A percentile compares a stretch with the other conserved stretches of the same genome.
Evolutionary conservation across 2,113 vertebrate species (phyloP).

Genomic region (Stercorarius parasiticus): DNA sequence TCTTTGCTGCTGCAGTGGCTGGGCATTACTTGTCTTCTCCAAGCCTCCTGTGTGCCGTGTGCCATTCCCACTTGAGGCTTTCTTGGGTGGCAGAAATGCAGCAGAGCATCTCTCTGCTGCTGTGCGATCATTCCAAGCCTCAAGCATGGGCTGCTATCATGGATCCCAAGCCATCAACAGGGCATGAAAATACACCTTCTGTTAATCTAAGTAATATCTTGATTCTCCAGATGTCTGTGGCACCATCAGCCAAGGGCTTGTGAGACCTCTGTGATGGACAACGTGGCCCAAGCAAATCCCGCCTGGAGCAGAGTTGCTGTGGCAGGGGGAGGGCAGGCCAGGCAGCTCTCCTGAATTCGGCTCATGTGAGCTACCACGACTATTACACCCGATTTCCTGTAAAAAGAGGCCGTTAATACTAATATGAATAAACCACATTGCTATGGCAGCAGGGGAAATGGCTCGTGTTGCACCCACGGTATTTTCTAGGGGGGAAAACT

Average conservation of each 20-base stretch:
- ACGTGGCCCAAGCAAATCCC: background rate
- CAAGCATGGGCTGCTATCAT: fast-evolving
- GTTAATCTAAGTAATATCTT: too few relatives aligned
- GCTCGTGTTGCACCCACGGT: background rate
- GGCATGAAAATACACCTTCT: background rate
- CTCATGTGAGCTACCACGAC: fast-evolving
- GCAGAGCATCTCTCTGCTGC: background rate
- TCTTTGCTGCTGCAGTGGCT: background rate
- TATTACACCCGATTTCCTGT: background rate
- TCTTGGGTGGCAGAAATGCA: background rate
- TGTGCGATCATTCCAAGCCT: too few relatives aligned
- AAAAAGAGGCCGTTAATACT: background rate
- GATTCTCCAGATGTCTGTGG: fast-evolving
- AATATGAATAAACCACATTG: background rate
- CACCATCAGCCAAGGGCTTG: background rate
- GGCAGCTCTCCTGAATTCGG: background rate
- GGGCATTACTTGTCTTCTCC: background rate
- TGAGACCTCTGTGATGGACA: background rate
- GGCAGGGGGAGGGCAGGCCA: background rate
- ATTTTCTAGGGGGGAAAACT: background rate
- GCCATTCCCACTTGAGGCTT: background rate
- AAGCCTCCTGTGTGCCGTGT: background rate
- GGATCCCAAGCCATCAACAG: background rate
- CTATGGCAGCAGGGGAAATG: background rate
- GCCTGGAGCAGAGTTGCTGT: background rate